Evolutionary conservation across 2,797 vertebrate genomes (phyloP), one percentile per base, ranked within the genome.

Genomic region (Gallinago stenura): DNA sequence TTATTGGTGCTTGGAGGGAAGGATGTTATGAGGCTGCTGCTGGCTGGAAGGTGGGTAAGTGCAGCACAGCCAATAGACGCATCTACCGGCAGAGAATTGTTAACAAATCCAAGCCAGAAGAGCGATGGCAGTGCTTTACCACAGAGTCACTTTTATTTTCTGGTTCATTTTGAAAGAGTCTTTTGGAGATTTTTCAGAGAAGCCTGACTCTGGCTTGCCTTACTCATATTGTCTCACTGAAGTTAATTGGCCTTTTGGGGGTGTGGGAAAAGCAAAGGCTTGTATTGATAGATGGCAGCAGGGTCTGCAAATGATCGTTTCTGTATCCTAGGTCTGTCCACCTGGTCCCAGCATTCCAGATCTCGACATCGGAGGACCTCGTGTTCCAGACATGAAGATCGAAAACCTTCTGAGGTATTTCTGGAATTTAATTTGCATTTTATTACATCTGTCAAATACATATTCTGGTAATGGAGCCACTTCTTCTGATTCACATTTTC

Each of bases 381-480:
- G 0, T 98, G 98, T 77, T 97, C 98, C 45, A 98, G 97, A 87
- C 98, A 98, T 53, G 98, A 98, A 33, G 99, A 99, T 53, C 98
- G 98, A 91, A 99, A 99, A 95, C 99, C 99, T 68, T 99, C 99
- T 1, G 99, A 99, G 99, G 99, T 99, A 98, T 73, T 97, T 97
- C 71, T 87, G 51, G 57, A 71, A 39, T 85, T 71, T 56, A 35
- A 65, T 48, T 64, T 37, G 31, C 22, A 46, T 61, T 18, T 81
- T 73, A 19, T 83, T 79, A 43, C 43, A 43, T 78, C 82, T 92
- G 1, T 57, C 53, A 12, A 33, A 39, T 51, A 28, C 10, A 1
- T 50, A 7, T 69, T 83, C 82, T 94, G 43, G 43, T 90, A 84
- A 41, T 17, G 50, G 22, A 41, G 60, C 31, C 2, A 12, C 73